Base-by-base conservation (phyloP, 2,888 invertebrate genomes). In the Callyntrura sp. region DNA sequence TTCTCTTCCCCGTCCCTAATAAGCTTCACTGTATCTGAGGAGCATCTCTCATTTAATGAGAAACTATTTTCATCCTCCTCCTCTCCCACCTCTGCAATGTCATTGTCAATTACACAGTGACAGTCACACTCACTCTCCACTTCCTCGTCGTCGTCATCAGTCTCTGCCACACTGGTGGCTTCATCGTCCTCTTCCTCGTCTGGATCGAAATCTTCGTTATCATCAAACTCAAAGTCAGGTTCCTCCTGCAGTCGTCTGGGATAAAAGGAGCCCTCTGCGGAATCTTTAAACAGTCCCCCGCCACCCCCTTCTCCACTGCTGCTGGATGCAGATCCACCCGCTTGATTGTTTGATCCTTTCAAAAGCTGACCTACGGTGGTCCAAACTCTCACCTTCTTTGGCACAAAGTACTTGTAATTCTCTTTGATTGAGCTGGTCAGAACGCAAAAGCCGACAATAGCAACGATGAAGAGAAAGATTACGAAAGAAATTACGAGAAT, bases 341-440 rank as follows among this genome's bases (percentile, higher is more conserved):
- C 11, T 17, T 73, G 48, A 73, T 73, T 73, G 48, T 20, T 73
- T 5, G 55, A 5, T 25, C 84, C 85, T 20, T 79, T 84, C 55
- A 89, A 23, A 8, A 89, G 35, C 45, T 89, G 89, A 51, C 90
- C 90, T 14, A 89, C 89, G 0, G 89, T 90, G 0, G 89, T 87
- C 91, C 91, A 91, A 23, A 91, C 84, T 1, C 89, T 48, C 14
- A 91, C 68, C 35, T 86, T 85, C 60, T 91, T 91, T n/a, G 91
- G 91, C n/a, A 91, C 88, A 81, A 91, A 91, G 60, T 87, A 91
- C 83, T 91, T 89, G 65, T 89, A 86, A 55, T 89, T 91, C 65
- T 86, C 78, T 43, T 86, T 86, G 55, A 91, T 91, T 17, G 91
- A 91, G 57, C 86, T 90, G 23, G 91, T 90, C 23, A 91, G 87